Percentiles rank a stretch among this genome's conserved stretches.
Evolutionary conservation across 2,113 vertebrate genomes (phyloP).

Genomic region (Hymenochirus boettgeri): DNA sequence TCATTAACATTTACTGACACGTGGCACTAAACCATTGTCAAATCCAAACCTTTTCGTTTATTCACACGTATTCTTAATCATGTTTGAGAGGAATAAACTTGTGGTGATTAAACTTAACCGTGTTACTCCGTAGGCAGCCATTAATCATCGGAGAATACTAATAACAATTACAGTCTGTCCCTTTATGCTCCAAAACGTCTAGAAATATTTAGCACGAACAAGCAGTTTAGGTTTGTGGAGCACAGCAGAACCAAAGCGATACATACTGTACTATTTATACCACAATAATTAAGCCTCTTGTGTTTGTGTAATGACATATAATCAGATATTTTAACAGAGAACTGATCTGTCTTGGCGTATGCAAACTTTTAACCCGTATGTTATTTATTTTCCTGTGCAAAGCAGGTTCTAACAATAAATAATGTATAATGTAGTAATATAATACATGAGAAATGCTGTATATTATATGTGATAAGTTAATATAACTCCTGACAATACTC

Average conservation of each 20-base stretch:
- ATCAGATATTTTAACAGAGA: constrained; percentile 1
- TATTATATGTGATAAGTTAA: too few relatives aligned
- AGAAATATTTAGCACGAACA: rapidly evolving
- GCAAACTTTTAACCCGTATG: too few relatives aligned
- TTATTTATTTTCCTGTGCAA: too few relatives aligned
- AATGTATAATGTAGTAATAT: too few relatives aligned
- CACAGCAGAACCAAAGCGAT: rapidly evolving
- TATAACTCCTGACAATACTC: too few relatives aligned
- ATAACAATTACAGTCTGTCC: not conserved
- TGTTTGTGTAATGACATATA: constrained; percentile 2
- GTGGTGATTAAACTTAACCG: not conserved
- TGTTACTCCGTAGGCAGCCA: not conserved
- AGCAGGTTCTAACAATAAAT: too few relatives aligned
- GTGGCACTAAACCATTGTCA: too few relatives aligned
- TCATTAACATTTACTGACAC: too few relatives aligned
- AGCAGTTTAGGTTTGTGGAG: not conserved
- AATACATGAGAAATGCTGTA: too few relatives aligned
- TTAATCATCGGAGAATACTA: not conserved
- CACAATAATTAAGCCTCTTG: not conserved
- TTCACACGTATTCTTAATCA: not conserved
- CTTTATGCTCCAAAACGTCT: not conserved
- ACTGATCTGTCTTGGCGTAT: not conserved
- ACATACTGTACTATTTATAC: not conserved
- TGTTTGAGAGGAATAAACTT: not conserved
- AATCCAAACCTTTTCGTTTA: too few relatives aligned